These are phyloP conservation scores for Dreissena polymorpha DNA, from an alignment of 1,140 invertebrate genomes.

Conservation along the genomic window DNA sequence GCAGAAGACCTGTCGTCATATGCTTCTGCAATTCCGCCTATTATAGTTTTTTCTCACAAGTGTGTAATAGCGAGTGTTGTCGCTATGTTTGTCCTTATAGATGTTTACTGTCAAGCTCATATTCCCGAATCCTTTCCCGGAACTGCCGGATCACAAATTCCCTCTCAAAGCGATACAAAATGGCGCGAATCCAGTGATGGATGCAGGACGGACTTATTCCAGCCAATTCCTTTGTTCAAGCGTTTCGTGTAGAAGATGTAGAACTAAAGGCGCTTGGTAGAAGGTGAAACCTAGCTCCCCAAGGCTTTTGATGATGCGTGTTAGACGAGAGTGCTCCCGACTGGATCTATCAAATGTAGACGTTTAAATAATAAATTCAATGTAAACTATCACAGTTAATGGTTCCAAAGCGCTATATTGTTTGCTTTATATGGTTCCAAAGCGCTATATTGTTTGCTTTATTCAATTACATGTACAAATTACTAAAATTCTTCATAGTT, in stretches of 20 bases:
- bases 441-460: too few species aligned
- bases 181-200: slow-evolving; percentile 13
- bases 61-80: too few species aligned
- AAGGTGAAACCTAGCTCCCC: slow-evolving; percentile 18
- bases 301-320: slow-evolving; percentile 23
- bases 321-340: not conserved
- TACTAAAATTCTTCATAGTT: too few species aligned
- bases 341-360: not conserved
- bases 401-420: too few species aligned
- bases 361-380: too few species aligned
- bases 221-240: slow-evolving; percentile 7
- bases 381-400: too few species aligned
- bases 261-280: slow-evolving; percentile 15
- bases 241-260: slow-evolving; percentile 14
- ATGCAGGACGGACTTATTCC: not conserved
- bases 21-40: too few species aligned
- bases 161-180: not conserved
- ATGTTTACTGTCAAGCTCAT: not conserved
- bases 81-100: too few species aligned
- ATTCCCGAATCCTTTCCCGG: not conserved
- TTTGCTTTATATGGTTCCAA: too few species aligned
- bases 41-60: too few species aligned
- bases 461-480: too few species aligned
- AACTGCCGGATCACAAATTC: slow-evolving; percentile 12
- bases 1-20: too few species aligned